These are phyloP conservation scores for Thamnophis sirtalis DNA, from an alignment of 2,113 vertebrate genomes.

Conservation along the genomic window DNA sequence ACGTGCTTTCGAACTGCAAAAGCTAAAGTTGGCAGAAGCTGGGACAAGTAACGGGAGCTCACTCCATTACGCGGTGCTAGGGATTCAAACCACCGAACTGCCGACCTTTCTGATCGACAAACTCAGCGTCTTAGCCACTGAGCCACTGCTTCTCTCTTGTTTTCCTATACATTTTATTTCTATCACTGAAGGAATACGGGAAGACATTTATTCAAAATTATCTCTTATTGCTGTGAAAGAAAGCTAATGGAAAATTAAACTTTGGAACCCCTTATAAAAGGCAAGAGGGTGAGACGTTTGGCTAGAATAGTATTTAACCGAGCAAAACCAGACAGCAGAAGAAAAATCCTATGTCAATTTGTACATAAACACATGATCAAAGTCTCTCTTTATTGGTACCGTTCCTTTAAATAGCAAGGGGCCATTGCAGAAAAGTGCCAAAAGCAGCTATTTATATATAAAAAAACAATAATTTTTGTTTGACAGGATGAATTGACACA, in stretches of 20 bases:
- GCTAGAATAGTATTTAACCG: neutral
- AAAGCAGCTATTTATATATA: neutral
- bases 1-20: too few relatives aligned
- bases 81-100: too few relatives aligned
- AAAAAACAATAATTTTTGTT: neutral
- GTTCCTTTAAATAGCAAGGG: neutral
- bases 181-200: too few relatives aligned
- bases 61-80: too few relatives aligned
- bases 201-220: neutral
- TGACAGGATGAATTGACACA: neutral
- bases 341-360: neutral
- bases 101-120: too few relatives aligned
- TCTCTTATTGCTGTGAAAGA: neutral
- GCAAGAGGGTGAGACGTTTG: neutral
- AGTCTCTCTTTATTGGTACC: neutral
- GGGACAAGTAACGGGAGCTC: too few relatives aligned
- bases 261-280: neutral
- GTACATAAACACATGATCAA: neutral
- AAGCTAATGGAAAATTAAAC: neutral
- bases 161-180: neutral
- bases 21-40: too few relatives aligned
- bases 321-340: neutral
- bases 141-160: too few relatives aligned
- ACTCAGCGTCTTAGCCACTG: too few relatives aligned
- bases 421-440: neutral